Evolutionary conservation across 1,140 invertebrate species (phyloP).

Genomic region (Luehdorfia chinensis): DNA sequence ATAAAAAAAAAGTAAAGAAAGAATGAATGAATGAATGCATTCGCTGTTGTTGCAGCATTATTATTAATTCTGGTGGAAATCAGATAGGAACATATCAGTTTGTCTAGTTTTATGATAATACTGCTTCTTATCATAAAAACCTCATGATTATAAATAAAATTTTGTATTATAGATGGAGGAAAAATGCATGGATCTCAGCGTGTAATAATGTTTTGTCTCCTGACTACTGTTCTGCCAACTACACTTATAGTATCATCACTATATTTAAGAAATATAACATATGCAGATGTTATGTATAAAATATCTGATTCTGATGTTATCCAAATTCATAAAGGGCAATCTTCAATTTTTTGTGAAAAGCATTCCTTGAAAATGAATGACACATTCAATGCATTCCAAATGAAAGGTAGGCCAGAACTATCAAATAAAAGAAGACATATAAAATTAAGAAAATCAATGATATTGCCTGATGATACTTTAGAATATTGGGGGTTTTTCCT

Average conservation of each 20-base stretch:
- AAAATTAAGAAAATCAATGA: conserved; percentile 88
- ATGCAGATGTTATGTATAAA: conserved; percentile 84
- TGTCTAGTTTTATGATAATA: too few relatives aligned
- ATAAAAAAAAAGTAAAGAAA: too few relatives aligned
- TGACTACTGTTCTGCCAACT: conserved; percentile 85
- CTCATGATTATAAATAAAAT: too few relatives aligned
- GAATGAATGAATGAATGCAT: too few relatives aligned
- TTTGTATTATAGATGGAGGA: conserved; percentile 79
- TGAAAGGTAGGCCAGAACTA: conserved; percentile 82
- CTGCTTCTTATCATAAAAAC: too few relatives aligned
- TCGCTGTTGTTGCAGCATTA: too few relatives aligned
- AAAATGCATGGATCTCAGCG: conserved; percentile 86
- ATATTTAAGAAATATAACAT: conserved; percentile 85
- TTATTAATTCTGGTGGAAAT: too few relatives aligned
- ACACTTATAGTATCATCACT: conserved; percentile 84
- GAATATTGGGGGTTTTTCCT: conserved; percentile 95
- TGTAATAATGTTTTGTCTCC: conserved; percentile 84
- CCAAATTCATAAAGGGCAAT: conserved; percentile 87
- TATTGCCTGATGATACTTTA: conserved; percentile 88
- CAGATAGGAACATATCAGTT: too few relatives aligned
- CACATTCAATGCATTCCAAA: conserved; percentile 89
- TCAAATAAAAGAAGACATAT: conserved; percentile 85
- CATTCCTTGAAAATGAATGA: conserved; percentile 88
- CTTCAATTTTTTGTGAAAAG: conserved; percentile 86
- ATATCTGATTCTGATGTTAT: conserved; percentile 90